Base-by-base conservation (phyloP, 2,888 invertebrate species). In the Bellardia bayeri region DNA sequence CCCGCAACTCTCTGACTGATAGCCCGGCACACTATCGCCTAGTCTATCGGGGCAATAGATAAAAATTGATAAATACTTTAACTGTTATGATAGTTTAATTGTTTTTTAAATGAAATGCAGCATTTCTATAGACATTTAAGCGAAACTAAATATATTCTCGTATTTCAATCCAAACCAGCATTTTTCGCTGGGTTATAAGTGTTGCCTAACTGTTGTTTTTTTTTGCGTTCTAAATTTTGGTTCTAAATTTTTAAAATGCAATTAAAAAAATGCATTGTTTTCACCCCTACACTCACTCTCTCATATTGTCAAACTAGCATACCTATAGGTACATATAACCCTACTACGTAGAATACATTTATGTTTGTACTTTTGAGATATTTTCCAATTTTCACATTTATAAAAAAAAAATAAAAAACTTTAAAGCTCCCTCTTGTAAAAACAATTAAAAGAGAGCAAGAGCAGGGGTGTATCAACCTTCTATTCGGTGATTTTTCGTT, bases 401-500 rank as follows among this genome's bases (percentile, higher is more conserved):
- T 14, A 4, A 23, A 63, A 63, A 63, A 33, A 42, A 66, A 9
- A 14, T 4, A 61, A 51, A 49, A 40, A 40, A 42, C 8, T 45
- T 79, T 61, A 14, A 61, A 58, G 23, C 63, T 37, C 63, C 63
- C 30, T 42, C 6, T 79, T n/a, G 58, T 23, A 45, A 14, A 40
- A 71, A 42, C 49, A 54, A 51, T 61, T 72, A 51, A 54, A 30
- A 64, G 3, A 54, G 30, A 51, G 51, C 23, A 71, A 71, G 16
- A 64, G 71, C 56, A 14, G 16, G 9, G 45, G 45, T 45, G 13
- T 23, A 30, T 45, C 74, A 68, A 82, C 61, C 40, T 82, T 69
- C 54, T 42, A 49, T 61, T 69, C 30, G 8, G 69, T 76, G 58
- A 40, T 23, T 68, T 61, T 63, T 51, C 40, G 7, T 82, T 76